phyloP scores from a whole-genome alignment of 2,888 invertebrate species.

The Eilema griseolum region DNA sequence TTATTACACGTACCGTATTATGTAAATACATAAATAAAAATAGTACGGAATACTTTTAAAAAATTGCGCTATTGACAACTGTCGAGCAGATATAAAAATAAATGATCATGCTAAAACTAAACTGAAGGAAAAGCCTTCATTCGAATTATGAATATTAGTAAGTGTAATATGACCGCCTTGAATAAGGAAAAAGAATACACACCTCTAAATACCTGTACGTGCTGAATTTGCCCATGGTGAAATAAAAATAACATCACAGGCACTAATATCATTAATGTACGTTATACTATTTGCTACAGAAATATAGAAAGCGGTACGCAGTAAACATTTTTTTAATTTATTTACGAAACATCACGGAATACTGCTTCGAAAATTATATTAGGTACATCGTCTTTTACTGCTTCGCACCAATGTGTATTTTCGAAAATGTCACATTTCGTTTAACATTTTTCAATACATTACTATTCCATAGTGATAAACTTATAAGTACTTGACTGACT shows the following conservation, averaged over 20 bases:
- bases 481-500: too few relatives aligned
- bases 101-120: background rate
- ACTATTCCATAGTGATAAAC: background rate
- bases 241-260: constrained; percentile 80
- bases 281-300: constrained; percentile 28
- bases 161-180: background rate
- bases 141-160: background rate
- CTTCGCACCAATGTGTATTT: constrained; percentile 22
- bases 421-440: constrained; percentile 12
- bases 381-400: constrained; percentile 17
- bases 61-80: background rate
- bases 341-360: constrained; percentile 21
- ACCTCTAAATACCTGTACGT: constrained; percentile 87
- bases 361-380: constrained; percentile 14
- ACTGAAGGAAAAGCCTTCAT: background rate
- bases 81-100: background rate
- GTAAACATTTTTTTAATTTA: constrained; percentile 32
- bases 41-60: background rate
- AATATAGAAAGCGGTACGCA: constrained; percentile 21
- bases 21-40: background rate
- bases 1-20: too few relatives aligned
- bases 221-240: constrained; percentile 85
- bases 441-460: too few relatives aligned
- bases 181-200: constrained; percentile 42
- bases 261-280: constrained; percentile 30